Conservation (phyloP, 1,140 invertebrate genomes). For the Drosophila parvula region DNA sequence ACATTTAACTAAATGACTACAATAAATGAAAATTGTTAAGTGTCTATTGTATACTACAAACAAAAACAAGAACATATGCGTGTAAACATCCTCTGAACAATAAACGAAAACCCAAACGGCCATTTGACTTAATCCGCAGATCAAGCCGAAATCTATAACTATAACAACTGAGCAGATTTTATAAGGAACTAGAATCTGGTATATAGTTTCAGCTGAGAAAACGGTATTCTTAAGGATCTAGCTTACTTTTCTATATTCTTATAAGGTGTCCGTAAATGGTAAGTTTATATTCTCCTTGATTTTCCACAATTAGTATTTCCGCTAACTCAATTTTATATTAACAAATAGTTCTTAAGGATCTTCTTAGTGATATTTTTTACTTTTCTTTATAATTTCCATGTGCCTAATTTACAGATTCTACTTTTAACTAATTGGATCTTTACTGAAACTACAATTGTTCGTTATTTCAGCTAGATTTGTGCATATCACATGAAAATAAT, state of each 20-base stretch:
- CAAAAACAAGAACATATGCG: slow-evolving; percentile 38
- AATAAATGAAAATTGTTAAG: slow-evolving; percentile 60
- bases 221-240: background rate
- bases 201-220: background rate
- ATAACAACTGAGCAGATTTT: slow-evolving; percentile 7
- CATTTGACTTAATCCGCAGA: slow-evolving; percentile 55
- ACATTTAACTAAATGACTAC: slow-evolving; percentile 20
- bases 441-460: too few relatives aligned
- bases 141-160: slow-evolving; percentile 36
- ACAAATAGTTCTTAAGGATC: too few relatives aligned
- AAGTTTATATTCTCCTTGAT: too few relatives aligned
- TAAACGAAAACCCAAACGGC: slow-evolving; percentile 56
- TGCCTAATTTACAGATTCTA: background rate
- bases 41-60: slow-evolving; percentile 64
- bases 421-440: background rate
- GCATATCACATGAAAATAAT: background rate
- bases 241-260: background rate
- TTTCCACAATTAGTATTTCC: too few relatives aligned
- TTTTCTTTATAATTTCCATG: background rate
- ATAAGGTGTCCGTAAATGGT: too few relatives aligned
- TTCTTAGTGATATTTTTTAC: too few relatives aligned
- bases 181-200: background rate
- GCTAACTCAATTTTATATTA: too few relatives aligned
- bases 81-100: slow-evolving; percentile 61
- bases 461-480: too few relatives aligned